phyloP scores from a whole-genome alignment of 2,888 invertebrate genomes.

The Trissoscelio sp. region DNA sequence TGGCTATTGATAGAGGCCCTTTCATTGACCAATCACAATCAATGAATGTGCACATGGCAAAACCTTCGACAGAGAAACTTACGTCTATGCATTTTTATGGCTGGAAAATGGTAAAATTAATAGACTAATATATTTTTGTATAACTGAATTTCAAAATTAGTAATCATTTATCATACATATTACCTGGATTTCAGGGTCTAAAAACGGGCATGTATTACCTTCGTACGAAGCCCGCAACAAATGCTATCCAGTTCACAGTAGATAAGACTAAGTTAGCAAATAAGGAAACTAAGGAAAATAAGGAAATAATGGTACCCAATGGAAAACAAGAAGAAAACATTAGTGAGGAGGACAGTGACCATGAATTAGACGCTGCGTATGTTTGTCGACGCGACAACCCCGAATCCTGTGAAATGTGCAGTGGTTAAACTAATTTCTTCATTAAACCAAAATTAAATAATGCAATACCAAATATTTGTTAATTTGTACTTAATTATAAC shows the following conservation, averaged over 20 bases:
- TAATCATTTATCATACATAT: too few relatives aligned
- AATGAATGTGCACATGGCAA: constrained; percentile 98
- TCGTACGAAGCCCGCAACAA: constrained; percentile 97
- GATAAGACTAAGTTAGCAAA: constrained; percentile 92
- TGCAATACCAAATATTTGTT: too few relatives aligned
- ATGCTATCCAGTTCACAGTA: constrained; percentile 98
- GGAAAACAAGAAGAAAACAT: too few relatives aligned
- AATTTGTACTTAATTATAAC: too few relatives aligned
- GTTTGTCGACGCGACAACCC: constrained; percentile 94
- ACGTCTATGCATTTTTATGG: constrained; percentile 99
- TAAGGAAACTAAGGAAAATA: too few relatives aligned
- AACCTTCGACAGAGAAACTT: constrained; percentile 96
- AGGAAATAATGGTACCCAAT: too few relatives aligned
- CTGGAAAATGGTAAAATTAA: constrained; percentile 92
- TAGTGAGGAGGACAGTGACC: neutral
- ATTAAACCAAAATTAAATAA: too few relatives aligned
- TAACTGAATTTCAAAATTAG: too few relatives aligned
- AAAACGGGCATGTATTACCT: constrained; percentile 99
- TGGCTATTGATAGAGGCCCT: constrained; percentile 99
- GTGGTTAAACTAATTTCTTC: too few relatives aligned
- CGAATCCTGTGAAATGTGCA: constrained; percentile 94
- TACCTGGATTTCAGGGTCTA: constrained; percentile 91
- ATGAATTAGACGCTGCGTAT: constrained; percentile 88
- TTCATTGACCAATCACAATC: constrained; percentile 99
- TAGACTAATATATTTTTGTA: too few relatives aligned